Base-by-base conservation (phyloP, 2,797 vertebrate genomes). In the Babyrousa celebensis region DNA sequence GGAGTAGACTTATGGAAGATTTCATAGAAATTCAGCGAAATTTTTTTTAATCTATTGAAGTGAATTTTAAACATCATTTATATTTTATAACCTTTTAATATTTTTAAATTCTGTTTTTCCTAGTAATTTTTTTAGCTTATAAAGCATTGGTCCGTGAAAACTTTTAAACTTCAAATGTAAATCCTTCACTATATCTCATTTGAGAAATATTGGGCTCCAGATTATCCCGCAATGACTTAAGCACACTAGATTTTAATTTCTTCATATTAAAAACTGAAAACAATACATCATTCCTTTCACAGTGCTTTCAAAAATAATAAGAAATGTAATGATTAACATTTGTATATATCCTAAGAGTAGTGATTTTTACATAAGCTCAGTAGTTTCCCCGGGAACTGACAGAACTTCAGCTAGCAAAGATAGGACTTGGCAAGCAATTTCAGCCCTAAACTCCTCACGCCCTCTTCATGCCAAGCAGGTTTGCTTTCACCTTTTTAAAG, bases 311-410 rank as follows among this genome's bases (percentile, higher is more conserved):
- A 65, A 84, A 87, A 93, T 32, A 74, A 87, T 12, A 56, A 79
- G 83, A 94, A 67, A 25, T 36, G 29, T 21, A 18, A 23, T 60
- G 70, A 6, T 6, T 85, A 79, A 74, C 3, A 68, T 62, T 56
- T 60, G 18, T 23, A 27, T 36, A 67, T 7, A 16, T 16, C 6
- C 15, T 67, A 62, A 29, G 54, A 40, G 36, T 21, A 82, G 10
- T 32, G 27, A 67, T 27, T 65, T 48, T 15, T 56, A 97, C 65
- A 94, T 97, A 98, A 80, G 89, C 92, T 96, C 93, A 85, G 97
- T 91, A 97, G 94, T 92, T 91, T 85, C 71, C 43, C 92, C 96
- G 68, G 93, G 94, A 89, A 18, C 16, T 23, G 15, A 25, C 12
- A 32, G 62, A 52, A 11, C 20, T 32, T 70, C 20, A 23, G 36